phyloP scores from a whole-genome alignment of 2,888 invertebrate species.

The Erannis defoliaria region DNA sequence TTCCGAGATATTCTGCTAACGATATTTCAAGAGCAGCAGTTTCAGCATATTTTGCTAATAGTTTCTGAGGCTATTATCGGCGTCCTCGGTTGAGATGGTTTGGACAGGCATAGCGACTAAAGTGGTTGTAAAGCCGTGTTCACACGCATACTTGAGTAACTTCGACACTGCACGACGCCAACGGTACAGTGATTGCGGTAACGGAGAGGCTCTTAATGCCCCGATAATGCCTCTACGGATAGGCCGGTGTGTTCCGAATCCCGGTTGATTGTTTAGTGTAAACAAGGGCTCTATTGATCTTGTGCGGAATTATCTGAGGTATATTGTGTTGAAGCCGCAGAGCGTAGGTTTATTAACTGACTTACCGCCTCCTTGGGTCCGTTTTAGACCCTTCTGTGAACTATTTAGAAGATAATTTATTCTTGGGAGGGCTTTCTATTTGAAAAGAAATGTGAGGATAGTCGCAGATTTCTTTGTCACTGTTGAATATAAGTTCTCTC shows the following conservation, averaged over 20 bases:
- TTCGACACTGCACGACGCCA: not conserved
- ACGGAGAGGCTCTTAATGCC: slow-evolving; percentile 28
- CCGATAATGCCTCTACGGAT: slow-evolving; percentile 32
- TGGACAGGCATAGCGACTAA: slow-evolving; percentile 22
- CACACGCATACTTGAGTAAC: not conserved
- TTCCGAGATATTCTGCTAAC: slow-evolving; percentile 8
- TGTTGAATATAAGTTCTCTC: too few relatives aligned
- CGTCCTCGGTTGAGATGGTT: slow-evolving; percentile 26
- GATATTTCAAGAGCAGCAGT: slow-evolving; percentile 14
- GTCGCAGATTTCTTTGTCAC: not conserved
- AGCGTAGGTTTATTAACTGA: slow-evolving; percentile 11
- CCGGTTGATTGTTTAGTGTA: slow-evolving; percentile 36
- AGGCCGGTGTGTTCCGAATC: slow-evolving; percentile 24
- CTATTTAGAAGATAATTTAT: too few relatives aligned
- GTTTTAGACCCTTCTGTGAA: not conserved
- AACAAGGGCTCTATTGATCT: slow-evolving; percentile 36
- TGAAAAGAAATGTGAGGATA: not conserved
- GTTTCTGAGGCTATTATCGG: slow-evolving; percentile 24
- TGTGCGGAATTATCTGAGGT: slow-evolving; percentile 27
- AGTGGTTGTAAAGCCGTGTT: not conserved
- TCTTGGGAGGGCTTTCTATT: not conserved
- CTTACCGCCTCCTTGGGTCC: slow-evolving; percentile 5
- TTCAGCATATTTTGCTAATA: slow-evolving; percentile 13
- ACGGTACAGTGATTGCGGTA: not conserved
- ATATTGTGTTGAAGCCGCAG: slow-evolving; percentile 22